Conservation (phyloP, 2,113 vertebrate species). For the Pygathrix nemaeus region DNA sequence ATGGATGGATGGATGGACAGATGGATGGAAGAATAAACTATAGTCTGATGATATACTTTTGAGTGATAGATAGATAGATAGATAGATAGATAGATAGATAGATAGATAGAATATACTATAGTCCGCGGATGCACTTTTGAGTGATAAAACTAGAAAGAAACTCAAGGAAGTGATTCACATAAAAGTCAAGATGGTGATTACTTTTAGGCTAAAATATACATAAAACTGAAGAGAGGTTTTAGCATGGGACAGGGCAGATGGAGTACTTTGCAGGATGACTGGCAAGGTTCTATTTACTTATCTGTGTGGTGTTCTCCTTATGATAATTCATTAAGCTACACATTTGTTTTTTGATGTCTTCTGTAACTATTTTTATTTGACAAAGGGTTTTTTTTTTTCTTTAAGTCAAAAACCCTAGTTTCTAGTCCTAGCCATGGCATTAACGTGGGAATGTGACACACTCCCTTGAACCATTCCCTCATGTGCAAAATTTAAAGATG, state of each 20-base stretch:
- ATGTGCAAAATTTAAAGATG: not conserved
- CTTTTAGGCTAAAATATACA: not conserved
- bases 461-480: not conserved
- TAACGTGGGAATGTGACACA: not conserved
- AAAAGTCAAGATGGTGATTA: not conserved
- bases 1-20: too few relatives aligned
- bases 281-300: not conserved
- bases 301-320: not conserved
- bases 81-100: fast-evolving
- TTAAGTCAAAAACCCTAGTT: not conserved
- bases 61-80: too few relatives aligned
- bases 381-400: not conserved
- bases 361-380: not conserved
- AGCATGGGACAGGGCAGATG: not conserved
- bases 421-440: not conserved
- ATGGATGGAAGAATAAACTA: too few relatives aligned
- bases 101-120: not conserved
- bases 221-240: not conserved
- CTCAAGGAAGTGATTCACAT: not conserved
- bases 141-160: not conserved
- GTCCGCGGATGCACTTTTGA: not conserved
- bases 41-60: too few relatives aligned
- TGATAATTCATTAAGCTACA: not conserved
- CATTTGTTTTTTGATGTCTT: not conserved
- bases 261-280: not conserved